phyloP scores from a whole-genome alignment of 2,113 vertebrate species.

The Dipodomys spectabilis region DNA sequence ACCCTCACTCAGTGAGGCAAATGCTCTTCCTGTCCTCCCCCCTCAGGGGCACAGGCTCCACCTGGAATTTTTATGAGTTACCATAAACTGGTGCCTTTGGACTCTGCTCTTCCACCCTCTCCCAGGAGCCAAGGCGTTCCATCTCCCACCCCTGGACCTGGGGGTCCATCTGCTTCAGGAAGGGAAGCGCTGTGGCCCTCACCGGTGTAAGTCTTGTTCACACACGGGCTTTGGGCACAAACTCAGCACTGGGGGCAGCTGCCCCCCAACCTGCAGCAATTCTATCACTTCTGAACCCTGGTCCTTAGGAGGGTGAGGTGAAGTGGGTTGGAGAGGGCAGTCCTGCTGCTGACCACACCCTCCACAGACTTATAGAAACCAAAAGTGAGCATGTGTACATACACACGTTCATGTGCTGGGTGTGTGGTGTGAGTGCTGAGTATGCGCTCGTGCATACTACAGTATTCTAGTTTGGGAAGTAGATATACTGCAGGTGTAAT shows the following conservation, averaged over 20 bases:
- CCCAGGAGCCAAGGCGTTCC: background rate
- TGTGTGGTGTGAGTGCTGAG: background rate
- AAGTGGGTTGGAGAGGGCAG: background rate
- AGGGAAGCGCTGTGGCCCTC: background rate
- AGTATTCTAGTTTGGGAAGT: background rate
- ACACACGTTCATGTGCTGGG: background rate
- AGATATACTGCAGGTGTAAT: background rate
- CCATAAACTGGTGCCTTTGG: conserved; percentile 74
- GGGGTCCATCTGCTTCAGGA: background rate
- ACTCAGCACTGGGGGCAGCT: background rate
- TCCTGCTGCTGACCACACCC: background rate
- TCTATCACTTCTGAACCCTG: background rate
- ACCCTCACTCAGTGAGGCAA: background rate
- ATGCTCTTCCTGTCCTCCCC: background rate
- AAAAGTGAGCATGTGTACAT: background rate
- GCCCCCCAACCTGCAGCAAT: background rate
- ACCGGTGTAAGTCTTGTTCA: background rate
- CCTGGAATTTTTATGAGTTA: conserved; percentile 66
- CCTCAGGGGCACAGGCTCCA: background rate
- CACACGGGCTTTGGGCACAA: background rate
- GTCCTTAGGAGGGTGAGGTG: background rate
- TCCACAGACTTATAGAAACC: background rate
- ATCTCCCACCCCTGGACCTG: background rate
- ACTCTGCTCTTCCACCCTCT: conserved; percentile 47
- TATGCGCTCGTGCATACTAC: too few species aligned